Conservation (phyloP, 2,113 vertebrate genomes). For the Leiothrix lutea region DNA sequence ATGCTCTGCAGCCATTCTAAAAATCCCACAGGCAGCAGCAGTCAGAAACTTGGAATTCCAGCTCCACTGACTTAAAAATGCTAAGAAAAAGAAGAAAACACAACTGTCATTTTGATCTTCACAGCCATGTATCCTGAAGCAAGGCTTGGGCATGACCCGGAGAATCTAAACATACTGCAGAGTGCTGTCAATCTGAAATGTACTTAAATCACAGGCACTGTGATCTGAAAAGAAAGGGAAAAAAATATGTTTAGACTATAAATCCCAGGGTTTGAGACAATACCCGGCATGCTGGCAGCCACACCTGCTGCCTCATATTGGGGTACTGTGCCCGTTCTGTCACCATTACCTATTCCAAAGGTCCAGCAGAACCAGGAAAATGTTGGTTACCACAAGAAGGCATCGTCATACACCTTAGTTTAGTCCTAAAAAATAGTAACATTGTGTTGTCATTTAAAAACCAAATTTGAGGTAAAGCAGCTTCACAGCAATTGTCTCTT, state of each 20-base stretch:
- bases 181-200: not conserved
- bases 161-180: not conserved
- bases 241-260: not conserved
- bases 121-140: not conserved
- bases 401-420: not conserved
- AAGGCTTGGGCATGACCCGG: not conserved
- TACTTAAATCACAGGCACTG: not conserved
- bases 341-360: not conserved
- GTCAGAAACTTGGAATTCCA: not conserved
- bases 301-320: not conserved
- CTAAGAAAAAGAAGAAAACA: conserved; percentile 1
- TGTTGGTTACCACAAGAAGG: not conserved
- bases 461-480: not conserved
- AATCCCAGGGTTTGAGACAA: not conserved
- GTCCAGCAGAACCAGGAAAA: not conserved
- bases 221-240: not conserved
- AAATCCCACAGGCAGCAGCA: not conserved
- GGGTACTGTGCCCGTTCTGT: not conserved
- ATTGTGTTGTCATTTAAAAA: not conserved
- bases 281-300: rapidly evolving
- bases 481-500: conserved; percentile 18
- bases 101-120: not conserved
- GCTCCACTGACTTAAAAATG: not conserved
- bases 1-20: not conserved
- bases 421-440: not conserved